Evolutionary conservation across 2,888 invertebrate species (phyloP), one percentile per base, ranked within the genome.

Genomic region (Euzetes globulus): DNA sequence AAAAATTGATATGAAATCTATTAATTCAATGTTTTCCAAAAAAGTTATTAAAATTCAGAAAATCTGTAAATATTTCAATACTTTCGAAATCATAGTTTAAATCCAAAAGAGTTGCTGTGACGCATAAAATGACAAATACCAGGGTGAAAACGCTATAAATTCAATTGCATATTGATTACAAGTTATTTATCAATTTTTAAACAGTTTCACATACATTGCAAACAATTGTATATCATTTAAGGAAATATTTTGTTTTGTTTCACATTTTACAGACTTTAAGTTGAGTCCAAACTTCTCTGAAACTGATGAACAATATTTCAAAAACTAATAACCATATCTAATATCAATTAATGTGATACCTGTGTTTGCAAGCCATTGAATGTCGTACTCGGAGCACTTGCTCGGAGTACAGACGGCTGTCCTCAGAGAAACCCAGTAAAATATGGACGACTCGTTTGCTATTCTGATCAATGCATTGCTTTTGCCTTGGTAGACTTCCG

Each of bases 391-490:
- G 11, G 72, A 41, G 41, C 77, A 77, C 22, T 60, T 75, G 9
- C 58, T 47, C 17, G 76, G 76, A 25, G 68, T 63, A 45, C 77
- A 77, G 6, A 75, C 71, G 6, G 72, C 77, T 11, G 75, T 72
- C 29, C 76, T 41, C 6, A 76, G 29, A n/a, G 72, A 65, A 15
- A 73, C 74, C 68, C 75, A 77, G 52, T 77, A 77, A 19, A 77
- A 76, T 33, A 73, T 68, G 17, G 73, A 73, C 9, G 73, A 27
- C 19, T 68, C 68, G 2, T 73, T 55, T 65, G 47, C 73, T 17
- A 73, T 22, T 37, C 7, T 33, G 29, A 50, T 73, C 1, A 60
- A 29, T 52, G 22, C 50, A 68, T 47, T 65, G 68, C 27, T 27
- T 58, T 58, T 58, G 58, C 17, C 29, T 27, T 5, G 13, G 11